Evolutionary conservation across 2,113 vertebrate genomes (phyloP), one percentile per base, ranked within the genome.

Genomic region (Coregonus clupeaformis): DNA sequence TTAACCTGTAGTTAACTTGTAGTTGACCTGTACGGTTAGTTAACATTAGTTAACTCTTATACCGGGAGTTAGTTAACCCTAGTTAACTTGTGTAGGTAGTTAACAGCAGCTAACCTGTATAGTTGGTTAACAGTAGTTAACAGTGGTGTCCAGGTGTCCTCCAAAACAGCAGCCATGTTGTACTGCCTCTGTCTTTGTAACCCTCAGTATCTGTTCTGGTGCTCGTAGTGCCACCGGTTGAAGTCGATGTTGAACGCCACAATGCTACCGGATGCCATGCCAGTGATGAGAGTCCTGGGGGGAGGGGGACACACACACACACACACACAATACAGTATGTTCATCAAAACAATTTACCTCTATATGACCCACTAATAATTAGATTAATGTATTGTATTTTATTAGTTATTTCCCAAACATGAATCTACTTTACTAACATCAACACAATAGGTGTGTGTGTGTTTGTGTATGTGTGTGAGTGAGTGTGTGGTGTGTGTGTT

Each of bases 181-280:
- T 52, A 52, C 49, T 5, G 16, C 16, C 13, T 52, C 49, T 52
- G 16, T 18, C 36, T 42, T 9, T 42, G 36, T 52, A 87, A 85
- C 7, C 2, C 77, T 98, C 92, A 98, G 88, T 98, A 98, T 91
- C 96, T 94, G 93, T 96, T 98, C 86, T 99, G 97, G 91, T 98
- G 96, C 88, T 99, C 97, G 79, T 96, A 97, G 90, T 98, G 97
- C 97, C 97, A 99, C 78, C 97, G 95, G 89, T 98, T 99, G 92
- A 99, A 98, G 92, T 99, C 97, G 82, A 99, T 98, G 91, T 99
- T 98, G 89, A 99, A 98, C 83, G 97, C 97, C 91, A 99, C 97
- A 4, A 98, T 98, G 88, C 97, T 99, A 80, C 97, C 97, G 71
- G 97, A 99, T 67, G 96, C 97, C 97, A 99, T 99, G 87, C 97